These are phyloP conservation scores for Panagrolaimus sp. DNA, from an alignment of 1,140 invertebrate species.

Conservation along the genomic window DNA sequence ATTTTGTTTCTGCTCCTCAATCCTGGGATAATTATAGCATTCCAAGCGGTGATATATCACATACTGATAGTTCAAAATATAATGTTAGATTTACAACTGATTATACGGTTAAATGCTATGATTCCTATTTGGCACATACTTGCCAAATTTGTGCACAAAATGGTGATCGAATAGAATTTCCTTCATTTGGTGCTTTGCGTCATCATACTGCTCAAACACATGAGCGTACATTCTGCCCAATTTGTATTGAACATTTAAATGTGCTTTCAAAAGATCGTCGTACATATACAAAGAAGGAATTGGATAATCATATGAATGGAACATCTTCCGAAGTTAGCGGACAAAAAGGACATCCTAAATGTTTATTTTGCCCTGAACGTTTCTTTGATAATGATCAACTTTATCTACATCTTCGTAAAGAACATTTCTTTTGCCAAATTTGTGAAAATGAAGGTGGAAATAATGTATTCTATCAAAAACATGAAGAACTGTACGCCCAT, in stretches of 20 bases:
- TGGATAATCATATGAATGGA: background rate
- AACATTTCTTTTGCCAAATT: constrained; percentile 54
- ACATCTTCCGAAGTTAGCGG: background rate
- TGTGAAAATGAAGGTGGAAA: constrained; percentile 47
- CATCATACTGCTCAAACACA: constrained; percentile 40
- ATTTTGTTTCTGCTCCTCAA: constrained; percentile 24
- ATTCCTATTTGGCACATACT: constrained; percentile 47
- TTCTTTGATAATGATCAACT: constrained; percentile 51
- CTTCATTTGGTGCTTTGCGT: constrained; percentile 34
- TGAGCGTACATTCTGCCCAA: constrained; percentile 41
- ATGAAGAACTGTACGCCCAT: constrained; percentile 34
- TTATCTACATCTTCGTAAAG: constrained; percentile 46
- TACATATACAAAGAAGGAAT: background rate
- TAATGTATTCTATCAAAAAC: constrained; percentile 45
- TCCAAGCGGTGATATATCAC: constrained; percentile 14
- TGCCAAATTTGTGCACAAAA: constrained; percentile 41
- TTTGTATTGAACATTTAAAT: constrained; percentile 51
- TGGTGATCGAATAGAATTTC: constrained; percentile 21
- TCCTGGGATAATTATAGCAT: constrained; percentile 9
- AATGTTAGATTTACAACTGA: constrained; percentile 37
- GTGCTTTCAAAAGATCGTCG: constrained; percentile 20
- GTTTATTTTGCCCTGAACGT: constrained; percentile 45
- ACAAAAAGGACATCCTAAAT: constrained; percentile 3
- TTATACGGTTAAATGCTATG: constrained; percentile 35
- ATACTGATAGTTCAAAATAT: constrained; percentile 28